Evolutionary conservation across 2,888 invertebrate species (phyloP).

Genomic region (Odontocerum albicorne): DNA sequence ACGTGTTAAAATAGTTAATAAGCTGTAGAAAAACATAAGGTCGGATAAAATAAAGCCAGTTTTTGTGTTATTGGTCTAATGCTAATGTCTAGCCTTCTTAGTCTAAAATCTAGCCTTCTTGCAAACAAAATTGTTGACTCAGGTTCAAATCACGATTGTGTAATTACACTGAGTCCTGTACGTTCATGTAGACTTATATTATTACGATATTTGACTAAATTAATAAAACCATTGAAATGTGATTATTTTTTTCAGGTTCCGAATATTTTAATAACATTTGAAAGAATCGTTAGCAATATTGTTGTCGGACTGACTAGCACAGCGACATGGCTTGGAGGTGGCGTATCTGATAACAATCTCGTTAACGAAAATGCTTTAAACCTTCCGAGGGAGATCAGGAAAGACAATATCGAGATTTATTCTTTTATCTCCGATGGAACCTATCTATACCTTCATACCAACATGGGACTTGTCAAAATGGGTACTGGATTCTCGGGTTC

Average conservation of each 20-base stretch:
- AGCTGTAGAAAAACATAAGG: no score
- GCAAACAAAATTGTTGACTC: no score
- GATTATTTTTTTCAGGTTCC: constrained; percentile 66
- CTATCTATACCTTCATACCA: constrained; percentile 84
- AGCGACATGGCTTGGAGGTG: constrained; percentile 54
- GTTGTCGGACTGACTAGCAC: constrained; percentile 58
- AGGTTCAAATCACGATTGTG: no score
- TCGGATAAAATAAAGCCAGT: no score
- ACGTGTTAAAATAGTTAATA: no score
- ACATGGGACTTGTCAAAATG: constrained; percentile 85
- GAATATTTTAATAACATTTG: constrained; percentile 78
- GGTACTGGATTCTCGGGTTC: constrained; percentile 95
- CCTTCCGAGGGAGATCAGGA: not conserved
- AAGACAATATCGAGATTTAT: constrained; percentile 1
- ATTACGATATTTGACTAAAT: no score
- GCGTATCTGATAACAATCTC: not conserved
- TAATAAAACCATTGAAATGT: no score
- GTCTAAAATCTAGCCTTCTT: no score
- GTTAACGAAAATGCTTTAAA: not conserved
- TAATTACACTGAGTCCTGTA: no score
- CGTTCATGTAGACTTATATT: no score
- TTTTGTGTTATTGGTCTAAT: no score
- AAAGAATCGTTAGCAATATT: constrained; percentile 87
- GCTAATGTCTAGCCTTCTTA: no score
- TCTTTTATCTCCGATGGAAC: constrained; percentile 89